Percentiles rank a stretch among this genome's conserved stretches.
Conservation (phyloP, 2,797 vertebrate species). For the Sebastolobus alascanus region DNA sequence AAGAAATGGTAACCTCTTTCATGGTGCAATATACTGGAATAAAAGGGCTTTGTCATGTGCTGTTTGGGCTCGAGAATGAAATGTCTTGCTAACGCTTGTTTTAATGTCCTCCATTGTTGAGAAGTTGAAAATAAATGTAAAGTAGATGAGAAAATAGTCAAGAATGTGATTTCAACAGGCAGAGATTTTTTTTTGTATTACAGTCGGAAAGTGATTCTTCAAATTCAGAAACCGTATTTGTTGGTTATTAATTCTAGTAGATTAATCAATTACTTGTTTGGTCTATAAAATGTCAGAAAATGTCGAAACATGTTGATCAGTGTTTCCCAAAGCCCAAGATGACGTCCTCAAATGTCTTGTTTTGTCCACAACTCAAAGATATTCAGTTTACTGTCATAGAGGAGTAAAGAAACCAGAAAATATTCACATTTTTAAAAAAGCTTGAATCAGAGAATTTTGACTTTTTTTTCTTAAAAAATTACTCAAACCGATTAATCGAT, state of each 20-base stretch:
- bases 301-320: fast-evolving
- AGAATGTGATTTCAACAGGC: constrained; percentile 9
- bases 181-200: not conserved
- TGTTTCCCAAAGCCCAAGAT: too few relatives aligned
- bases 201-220: not conserved
- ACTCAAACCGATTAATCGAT: too few relatives aligned
- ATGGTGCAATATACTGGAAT: not conserved
- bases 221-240: constrained; percentile 8
- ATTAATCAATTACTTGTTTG: too few relatives aligned
- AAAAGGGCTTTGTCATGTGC: not conserved
- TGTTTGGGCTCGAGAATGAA: constrained; percentile 10
- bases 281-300: too few relatives aligned
- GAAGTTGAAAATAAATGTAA: constrained; percentile 29
- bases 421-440: too few relatives aligned
- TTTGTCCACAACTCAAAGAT: too few relatives aligned
- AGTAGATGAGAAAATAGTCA: constrained; percentile 8
- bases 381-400: too few relatives aligned
- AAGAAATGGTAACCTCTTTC: constrained; percentile 6
- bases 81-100: constrained; percentile 17
- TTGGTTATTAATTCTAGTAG: constrained; percentile 11
- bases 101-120: constrained; percentile 26
- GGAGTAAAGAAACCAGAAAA: too few relatives aligned
- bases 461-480: too few relatives aligned
- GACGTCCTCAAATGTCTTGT: too few relatives aligned
- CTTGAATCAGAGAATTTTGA: too few relatives aligned